Conservation (phyloP, 2,888 invertebrate species). For the Lepidonotus clava region DNA sequence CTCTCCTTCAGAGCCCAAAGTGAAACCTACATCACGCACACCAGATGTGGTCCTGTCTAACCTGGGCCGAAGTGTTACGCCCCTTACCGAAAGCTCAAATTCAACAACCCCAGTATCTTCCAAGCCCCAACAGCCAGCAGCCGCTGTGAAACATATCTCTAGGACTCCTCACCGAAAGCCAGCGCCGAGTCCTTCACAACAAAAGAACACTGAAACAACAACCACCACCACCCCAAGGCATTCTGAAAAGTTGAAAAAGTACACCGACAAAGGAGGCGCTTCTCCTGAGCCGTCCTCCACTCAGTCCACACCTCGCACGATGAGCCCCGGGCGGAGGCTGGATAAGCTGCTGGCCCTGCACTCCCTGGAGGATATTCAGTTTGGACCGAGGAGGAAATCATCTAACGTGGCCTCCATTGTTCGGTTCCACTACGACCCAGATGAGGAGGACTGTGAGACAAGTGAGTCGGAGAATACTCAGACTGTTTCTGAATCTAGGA, state of each 20-base stretch:
- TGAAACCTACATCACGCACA: neutral
- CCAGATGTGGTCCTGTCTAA: neutral
- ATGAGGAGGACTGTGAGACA: neutral
- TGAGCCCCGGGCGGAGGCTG: neutral
- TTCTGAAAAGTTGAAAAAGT: neutral
- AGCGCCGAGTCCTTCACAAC: neutral
- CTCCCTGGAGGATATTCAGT: constrained; percentile 27
- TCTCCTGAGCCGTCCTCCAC: neutral
- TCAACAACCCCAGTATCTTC: neutral
- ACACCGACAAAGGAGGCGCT: neutral
- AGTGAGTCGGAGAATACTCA: neutral
- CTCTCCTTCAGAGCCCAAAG: neutral
- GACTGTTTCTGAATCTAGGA: neutral
- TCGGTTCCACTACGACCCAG: constrained; percentile 9
- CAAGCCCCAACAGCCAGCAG: neutral
- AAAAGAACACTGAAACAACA: neutral
- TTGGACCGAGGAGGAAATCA: constrained; percentile 17
- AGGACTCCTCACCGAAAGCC: no score
- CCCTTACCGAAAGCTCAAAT: neutral
- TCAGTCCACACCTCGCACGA: neutral
- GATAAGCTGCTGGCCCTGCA: constrained; percentile 10
- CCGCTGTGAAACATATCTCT: no score
- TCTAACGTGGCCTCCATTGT: constrained; percentile 33
- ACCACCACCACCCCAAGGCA: neutral
- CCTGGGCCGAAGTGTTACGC: neutral